Conservation (phyloP, 2,797 vertebrate genomes). For the Gallinago solitaria region DNA sequence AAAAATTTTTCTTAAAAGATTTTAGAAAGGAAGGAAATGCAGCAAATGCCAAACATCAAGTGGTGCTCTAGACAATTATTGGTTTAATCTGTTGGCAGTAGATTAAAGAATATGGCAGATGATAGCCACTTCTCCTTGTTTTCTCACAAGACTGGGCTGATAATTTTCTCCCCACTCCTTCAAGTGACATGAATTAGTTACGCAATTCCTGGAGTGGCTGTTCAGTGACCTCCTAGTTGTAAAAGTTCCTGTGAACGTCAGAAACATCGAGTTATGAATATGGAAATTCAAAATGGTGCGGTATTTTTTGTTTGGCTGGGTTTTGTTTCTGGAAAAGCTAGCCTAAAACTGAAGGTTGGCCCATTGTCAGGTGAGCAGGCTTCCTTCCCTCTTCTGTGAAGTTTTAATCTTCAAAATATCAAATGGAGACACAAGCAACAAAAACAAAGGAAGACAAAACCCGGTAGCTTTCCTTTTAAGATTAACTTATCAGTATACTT, state of each 20-base stretch:
- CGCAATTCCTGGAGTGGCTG: background rate
- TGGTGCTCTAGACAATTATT: conserved; percentile 20
- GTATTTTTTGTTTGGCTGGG: background rate
- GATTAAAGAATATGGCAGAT: conserved; percentile 43
- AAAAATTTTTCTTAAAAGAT: background rate
- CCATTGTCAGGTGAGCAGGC: background rate
- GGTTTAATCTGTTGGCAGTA: conserved; percentile 32
- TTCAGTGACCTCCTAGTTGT: background rate
- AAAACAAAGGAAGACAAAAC: background rate
- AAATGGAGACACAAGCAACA: background rate
- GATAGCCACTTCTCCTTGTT: background rate
- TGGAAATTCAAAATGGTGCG: background rate
- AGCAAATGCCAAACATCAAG: conserved; percentile 18
- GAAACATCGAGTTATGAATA: background rate
- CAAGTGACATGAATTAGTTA: background rate
- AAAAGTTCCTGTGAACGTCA: background rate
- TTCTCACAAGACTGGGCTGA: conserved; percentile 12
- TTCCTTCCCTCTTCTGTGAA: conserved; percentile 27
- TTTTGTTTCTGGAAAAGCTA: conserved; percentile 28
- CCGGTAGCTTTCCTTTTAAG: background rate
- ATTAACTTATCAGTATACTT: background rate
- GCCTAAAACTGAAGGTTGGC: background rate
- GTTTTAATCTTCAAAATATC: conserved; percentile 10
- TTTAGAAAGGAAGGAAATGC: conserved; percentile 38
- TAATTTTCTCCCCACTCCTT: background rate